Evolutionary conservation across 2,888 invertebrate species (phyloP).

Genomic region (Sminthurinus aureus): DNA sequence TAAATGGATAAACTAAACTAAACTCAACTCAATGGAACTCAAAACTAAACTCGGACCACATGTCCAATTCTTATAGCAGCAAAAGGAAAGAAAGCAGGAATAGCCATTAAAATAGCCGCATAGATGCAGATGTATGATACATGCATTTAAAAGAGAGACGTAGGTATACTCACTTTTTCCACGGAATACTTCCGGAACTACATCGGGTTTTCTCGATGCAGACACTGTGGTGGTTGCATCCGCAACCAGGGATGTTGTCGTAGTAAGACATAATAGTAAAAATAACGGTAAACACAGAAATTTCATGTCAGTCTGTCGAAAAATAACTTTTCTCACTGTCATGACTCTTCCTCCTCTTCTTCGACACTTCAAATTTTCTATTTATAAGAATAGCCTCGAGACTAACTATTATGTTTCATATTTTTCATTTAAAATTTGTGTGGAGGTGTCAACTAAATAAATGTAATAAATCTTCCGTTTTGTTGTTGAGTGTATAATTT

Average conservation of each 20-base stretch:
- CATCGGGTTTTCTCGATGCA: background rate
- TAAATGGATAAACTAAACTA: background rate
- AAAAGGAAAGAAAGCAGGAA: background rate
- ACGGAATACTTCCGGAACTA: conserved; percentile 47
- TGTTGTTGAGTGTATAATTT: no score
- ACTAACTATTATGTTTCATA: background rate
- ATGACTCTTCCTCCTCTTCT: background rate
- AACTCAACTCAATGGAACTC: background rate
- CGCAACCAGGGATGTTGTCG: conserved; percentile 34
- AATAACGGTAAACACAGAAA: conserved; percentile 28
- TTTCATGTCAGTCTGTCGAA: conserved; percentile 11
- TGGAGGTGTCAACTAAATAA: no score
- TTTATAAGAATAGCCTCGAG: background rate
- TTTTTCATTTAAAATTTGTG: no score
- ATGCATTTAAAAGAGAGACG: conserved; percentile 9
- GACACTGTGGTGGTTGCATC: conserved; percentile 16
- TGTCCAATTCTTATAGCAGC: background rate
- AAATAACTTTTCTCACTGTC: background rate
- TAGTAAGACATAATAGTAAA: conserved; percentile 32
- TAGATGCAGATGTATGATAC: background rate
- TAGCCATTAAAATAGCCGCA: background rate
- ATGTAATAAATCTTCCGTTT: no score
- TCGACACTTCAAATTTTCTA: no score
- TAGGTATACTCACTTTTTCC: conserved; percentile 50
- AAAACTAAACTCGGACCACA: background rate